A percentile compares a stretch with the other conserved stretches of the same genome.
Evolutionary conservation across 2,888 invertebrate species (phyloP).

Genomic region (Melanchra persicariae): DNA sequence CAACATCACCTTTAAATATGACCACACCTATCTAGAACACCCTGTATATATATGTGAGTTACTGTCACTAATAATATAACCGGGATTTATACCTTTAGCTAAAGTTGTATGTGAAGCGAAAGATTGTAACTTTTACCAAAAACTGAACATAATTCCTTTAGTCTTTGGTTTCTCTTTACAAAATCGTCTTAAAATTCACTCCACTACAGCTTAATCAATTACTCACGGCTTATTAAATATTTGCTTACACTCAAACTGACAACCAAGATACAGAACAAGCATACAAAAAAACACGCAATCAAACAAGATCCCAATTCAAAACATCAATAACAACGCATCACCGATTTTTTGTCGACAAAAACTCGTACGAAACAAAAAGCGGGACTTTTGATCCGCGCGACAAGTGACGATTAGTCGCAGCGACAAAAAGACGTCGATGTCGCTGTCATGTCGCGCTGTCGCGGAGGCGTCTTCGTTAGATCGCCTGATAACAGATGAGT

Average conservation of each 20-base stretch:
- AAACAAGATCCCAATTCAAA: slow-evolving; percentile 69
- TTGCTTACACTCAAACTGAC: slow-evolving; percentile 43
- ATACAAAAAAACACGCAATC: slow-evolving; percentile 61
- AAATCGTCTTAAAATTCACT: slow-evolving; percentile 16
- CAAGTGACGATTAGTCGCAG: slow-evolving; percentile 84
- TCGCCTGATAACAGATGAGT: slow-evolving; percentile 82
- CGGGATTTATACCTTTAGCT: no score
- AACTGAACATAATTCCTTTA: no score
- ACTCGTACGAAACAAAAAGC: slow-evolving; percentile 64
- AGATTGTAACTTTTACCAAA: no score
- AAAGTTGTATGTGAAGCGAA: no score
- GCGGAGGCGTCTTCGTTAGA: slow-evolving; percentile 78
- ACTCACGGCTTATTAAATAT: slow-evolving; percentile 33
- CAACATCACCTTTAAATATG: no score
- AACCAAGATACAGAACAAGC: slow-evolving; percentile 54
- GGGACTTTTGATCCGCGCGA: slow-evolving; percentile 75
- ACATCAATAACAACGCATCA: slow-evolving; percentile 78
- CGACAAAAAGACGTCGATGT: slow-evolving; percentile 83
- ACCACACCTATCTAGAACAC: no score
- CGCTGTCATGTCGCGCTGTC: slow-evolving; percentile 81
- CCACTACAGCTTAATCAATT: slow-evolving; percentile 23
- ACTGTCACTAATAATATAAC: no score
- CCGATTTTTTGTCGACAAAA: slow-evolving; percentile 66
- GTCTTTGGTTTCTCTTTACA: not conserved
- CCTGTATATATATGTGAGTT: no score